phyloP scores from a whole-genome alignment of 1,140 invertebrate genomes.

The Trichonephila clavata region DNA sequence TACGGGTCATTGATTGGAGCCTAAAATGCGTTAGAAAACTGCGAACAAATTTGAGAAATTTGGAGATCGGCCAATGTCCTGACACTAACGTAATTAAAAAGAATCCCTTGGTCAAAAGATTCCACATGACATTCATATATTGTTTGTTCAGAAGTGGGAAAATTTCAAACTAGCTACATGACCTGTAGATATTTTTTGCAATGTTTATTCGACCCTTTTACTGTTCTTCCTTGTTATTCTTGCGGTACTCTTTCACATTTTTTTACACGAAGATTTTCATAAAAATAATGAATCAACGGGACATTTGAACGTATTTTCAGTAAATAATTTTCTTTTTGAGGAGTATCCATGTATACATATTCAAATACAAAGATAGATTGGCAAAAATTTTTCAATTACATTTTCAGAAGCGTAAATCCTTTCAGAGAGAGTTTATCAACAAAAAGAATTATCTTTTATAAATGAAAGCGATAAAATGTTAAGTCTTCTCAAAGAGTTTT shows the following conservation, averaged over 20 bases:
- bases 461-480: no score
- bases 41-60: slow-evolving; percentile 5
- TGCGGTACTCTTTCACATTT: background rate
- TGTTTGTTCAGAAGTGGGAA: slow-evolving; percentile 34
- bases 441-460: no score
- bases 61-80: slow-evolving; percentile 65
- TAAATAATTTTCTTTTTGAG: no score
- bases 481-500: no score
- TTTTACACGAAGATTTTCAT: background rate
- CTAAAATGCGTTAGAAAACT: background rate
- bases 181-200: background rate
- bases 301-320: no score
- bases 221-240: slow-evolving; percentile 15
- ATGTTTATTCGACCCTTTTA: slow-evolving; percentile 28
- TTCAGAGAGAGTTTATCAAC: no score
- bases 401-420: no score
- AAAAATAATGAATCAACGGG: background rate
- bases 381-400: no score
- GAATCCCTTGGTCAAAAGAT: background rate
- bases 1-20: slow-evolving; percentile 43
- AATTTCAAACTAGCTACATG: slow-evolving; percentile 20
- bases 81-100: slow-evolving; percentile 64
- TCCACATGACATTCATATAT: background rate
- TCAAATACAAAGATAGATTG: no score
- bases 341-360: no score